phyloP scores from a whole-genome alignment of 2,113 vertebrate genomes.

The Ceratotherium simum region DNA sequence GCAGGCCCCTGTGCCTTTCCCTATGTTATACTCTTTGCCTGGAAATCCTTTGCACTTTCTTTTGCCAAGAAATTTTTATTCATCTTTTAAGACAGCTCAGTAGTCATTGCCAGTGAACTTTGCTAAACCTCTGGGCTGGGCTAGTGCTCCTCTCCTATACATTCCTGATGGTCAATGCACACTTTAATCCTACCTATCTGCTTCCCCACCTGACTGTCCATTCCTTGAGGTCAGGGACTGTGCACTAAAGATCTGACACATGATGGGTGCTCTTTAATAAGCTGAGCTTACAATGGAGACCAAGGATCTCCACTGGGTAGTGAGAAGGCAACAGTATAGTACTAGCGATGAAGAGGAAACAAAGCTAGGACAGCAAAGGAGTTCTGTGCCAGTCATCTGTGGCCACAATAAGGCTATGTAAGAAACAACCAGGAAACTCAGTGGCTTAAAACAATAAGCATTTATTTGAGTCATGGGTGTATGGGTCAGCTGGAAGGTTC shows the following conservation, averaged over 20 bases:
- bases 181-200: neutral
- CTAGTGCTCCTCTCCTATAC: neutral
- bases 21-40: neutral
- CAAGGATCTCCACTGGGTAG: neutral
- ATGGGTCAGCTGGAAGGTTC: neutral
- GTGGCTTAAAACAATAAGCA: neutral
- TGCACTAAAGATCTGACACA: neutral
- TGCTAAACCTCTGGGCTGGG: neutral
- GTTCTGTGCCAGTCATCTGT: neutral
- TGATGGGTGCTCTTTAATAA: neutral
- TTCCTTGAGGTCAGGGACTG: neutral
- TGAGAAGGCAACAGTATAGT: neutral
- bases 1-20: neutral
- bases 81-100: neutral
- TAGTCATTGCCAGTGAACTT: neutral
- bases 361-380: neutral
- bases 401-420: neutral
- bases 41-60: neutral
- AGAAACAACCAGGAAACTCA: neutral
- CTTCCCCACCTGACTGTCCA: neutral
- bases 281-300: neutral
- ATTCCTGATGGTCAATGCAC: neutral
- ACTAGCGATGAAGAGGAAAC: neutral
- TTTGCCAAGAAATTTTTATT: neutral
- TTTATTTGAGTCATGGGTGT: neutral